phyloP scores from a whole-genome alignment of 2,797 vertebrate species.

The Gymnoscopelus microlampas region DNA sequence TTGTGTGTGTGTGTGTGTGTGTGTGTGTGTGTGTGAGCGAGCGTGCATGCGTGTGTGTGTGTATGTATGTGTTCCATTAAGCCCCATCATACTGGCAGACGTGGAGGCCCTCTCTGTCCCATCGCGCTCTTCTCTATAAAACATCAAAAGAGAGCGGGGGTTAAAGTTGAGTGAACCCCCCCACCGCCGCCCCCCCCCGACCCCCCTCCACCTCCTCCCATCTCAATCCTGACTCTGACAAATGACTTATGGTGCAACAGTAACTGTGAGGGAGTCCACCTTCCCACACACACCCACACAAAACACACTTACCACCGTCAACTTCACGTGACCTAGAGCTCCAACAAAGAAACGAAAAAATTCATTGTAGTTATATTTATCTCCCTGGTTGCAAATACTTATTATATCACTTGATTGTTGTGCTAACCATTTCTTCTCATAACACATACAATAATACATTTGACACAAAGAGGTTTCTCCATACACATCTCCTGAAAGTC shows the following conservation, averaged over 20 bases:
- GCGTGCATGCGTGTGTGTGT: constrained; percentile 14
- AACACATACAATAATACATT: too few species aligned
- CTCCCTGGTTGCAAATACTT: too few species aligned
- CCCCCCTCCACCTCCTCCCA: constrained; percentile 29
- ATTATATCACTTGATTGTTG: too few species aligned
- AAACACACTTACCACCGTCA: constrained; percentile 41
- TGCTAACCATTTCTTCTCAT: too few species aligned
- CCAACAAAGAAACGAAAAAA: constrained; percentile 55
- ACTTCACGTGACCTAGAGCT: constrained; percentile 33
- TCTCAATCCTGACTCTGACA: constrained; percentile 63
- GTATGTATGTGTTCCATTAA: constrained; percentile 57
- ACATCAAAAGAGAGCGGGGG: constrained; percentile 77
- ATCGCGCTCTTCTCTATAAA: constrained; percentile 67
- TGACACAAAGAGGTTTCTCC: too few species aligned
- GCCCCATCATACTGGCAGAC: constrained; percentile 65
- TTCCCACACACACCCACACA: constrained; percentile 52
- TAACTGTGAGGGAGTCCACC: constrained; percentile 70
- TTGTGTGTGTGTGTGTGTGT: constrained; percentile 12
- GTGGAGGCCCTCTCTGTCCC: constrained; percentile 65
- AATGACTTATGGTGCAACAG: constrained; percentile 68
- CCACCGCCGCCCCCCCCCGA: constrained; percentile 33
- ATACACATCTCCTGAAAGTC: too few species aligned
- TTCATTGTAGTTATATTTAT: too few species aligned
- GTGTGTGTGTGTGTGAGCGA: constrained; percentile 15
- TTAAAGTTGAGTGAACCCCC: constrained; percentile 71